Conservation (phyloP, 2,888 invertebrate genomes). For the Thera obeliscata region DNA sequence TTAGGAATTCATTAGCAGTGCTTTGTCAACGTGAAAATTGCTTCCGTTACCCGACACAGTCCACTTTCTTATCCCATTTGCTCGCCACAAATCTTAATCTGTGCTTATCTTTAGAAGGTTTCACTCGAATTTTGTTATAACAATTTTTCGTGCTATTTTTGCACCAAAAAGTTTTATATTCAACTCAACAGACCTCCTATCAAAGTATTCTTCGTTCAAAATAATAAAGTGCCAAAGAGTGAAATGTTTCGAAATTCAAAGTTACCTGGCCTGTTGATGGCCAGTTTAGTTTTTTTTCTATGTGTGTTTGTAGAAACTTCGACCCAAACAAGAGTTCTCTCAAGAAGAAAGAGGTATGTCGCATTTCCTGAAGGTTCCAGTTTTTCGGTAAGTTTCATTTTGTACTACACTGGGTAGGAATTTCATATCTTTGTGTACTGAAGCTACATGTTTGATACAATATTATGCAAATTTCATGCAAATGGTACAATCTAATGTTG, state of each 20-base stretch:
- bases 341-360: conserved; percentile 86
- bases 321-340: conserved; percentile 66
- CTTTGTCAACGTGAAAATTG: conserved; percentile 42
- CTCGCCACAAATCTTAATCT: conserved; percentile 39
- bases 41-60: conserved; percentile 44
- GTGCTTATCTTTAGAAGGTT: conserved; percentile 34
- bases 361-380: conserved; percentile 89
- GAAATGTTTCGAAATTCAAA: conserved; percentile 36
- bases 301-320: conserved; percentile 35
- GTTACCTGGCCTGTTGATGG: conserved; percentile 33
- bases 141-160: conserved; percentile 2
- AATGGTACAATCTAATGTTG: conserved; percentile 29
- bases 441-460: conserved; percentile 23
- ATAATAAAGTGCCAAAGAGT: background rate
- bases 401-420: conserved; percentile 24
- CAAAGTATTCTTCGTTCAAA: background rate
- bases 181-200: background rate
- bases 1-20: conserved; percentile 41
- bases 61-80: conserved; percentile 44
- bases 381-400: conserved; percentile 85
- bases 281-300: conserved; percentile 31
- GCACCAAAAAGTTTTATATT: conserved; percentile 3
- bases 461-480: conserved; percentile 31
- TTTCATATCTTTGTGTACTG: conserved; percentile 27
- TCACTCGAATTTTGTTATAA: conserved; percentile 30